These are phyloP conservation scores for Hanleya hanleyi DNA, from an alignment of 2,888 invertebrate genomes.

Conservation along the genomic window DNA sequence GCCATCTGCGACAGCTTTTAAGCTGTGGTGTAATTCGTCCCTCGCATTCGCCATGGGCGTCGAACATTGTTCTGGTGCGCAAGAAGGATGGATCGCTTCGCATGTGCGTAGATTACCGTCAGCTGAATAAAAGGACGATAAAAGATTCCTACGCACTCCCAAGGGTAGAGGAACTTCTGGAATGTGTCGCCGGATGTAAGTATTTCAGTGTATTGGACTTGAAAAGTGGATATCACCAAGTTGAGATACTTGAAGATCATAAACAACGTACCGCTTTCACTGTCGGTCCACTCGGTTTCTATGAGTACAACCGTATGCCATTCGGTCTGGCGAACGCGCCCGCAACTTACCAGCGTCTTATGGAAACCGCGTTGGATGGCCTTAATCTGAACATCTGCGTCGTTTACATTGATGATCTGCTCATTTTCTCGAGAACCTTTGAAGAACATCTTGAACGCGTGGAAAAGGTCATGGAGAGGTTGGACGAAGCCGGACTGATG, in stretches of 20 bases:
- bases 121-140: no score
- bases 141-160: no score
- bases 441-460: neutral
- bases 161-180: no score
- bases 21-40: neutral
- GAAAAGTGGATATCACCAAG: no score
- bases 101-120: no score
- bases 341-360: conserved; percentile 28
- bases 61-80: conserved; percentile 10
- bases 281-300: conserved; percentile 30
- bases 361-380: conserved; percentile 31
- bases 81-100: neutral
- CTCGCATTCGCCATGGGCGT: conserved; percentile 11
- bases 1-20: conserved; percentile 11
- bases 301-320: conserved; percentile 28
- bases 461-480: conserved; percentile 18
- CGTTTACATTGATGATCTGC: conserved; percentile 23
- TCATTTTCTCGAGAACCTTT: neutral
- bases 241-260: no score
- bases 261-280: conserved; percentile 36
- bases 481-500: conserved; percentile 24
- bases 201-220: no score
- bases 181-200: no score
- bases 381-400: conserved; percentile 27
- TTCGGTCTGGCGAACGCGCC: conserved; percentile 30